phyloP scores from a whole-genome alignment of 2,797 vertebrate species.

The Poecile montanus region DNA sequence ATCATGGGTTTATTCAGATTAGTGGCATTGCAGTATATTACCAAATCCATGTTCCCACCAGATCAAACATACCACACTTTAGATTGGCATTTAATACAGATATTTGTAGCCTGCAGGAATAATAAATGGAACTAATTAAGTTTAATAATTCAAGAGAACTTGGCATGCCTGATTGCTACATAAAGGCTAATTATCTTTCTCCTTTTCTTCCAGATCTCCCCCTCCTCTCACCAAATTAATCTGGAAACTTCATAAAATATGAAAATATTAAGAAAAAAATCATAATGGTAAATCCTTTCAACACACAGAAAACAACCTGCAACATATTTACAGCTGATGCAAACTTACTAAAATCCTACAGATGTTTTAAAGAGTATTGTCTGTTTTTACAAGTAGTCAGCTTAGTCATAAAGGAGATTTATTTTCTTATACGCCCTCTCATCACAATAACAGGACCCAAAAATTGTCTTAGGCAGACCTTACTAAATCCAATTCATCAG shows the following conservation, averaged over 20 bases:
- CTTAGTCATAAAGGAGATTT: background rate
- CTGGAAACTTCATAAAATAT: slow-evolving; percentile 26
- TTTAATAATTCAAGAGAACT: slow-evolving; percentile 73
- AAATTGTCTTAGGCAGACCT: background rate
- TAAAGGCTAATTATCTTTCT: slow-evolving; percentile 64
- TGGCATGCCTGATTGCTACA: slow-evolving; percentile 56
- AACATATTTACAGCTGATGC: background rate
- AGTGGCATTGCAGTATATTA: background rate
- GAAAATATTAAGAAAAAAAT: slow-evolving; percentile 13
- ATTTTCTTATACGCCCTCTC: background rate
- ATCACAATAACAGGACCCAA: background rate
- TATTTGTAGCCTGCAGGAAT: slow-evolving; percentile 69
- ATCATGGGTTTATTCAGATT: background rate
- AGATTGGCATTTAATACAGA: slow-evolving; percentile 63
- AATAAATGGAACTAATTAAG: slow-evolving; percentile 74
- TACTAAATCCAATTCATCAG: background rate
- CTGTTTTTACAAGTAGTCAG: background rate
- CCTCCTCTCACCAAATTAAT: background rate
- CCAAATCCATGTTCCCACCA: slow-evolving; percentile 24
- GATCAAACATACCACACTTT: slow-evolving; percentile 47
- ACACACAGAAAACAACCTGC: background rate
- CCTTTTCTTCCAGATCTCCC: background rate
- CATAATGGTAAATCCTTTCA: background rate
- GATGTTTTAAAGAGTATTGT: background rate
- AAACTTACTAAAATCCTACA: background rate